Evolutionary conservation across 2,113 vertebrate genomes (phyloP).

Genomic region (Brienomyrus brachyistius): DNA sequence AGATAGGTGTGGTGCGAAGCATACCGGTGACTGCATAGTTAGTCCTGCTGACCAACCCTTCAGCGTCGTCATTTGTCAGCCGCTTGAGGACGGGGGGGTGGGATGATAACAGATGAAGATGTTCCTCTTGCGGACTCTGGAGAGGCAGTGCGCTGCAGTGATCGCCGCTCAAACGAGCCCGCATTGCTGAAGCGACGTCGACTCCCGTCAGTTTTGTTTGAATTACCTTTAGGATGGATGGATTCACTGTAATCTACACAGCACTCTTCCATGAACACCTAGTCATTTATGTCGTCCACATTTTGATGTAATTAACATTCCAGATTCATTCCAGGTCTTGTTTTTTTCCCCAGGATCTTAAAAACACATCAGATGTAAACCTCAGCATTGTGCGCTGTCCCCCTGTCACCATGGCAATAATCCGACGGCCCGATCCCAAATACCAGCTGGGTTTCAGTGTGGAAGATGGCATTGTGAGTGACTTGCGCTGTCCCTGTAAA

Average conservation of each 20-base stretch:
- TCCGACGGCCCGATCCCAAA: conserved; percentile 75
- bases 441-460: conserved; percentile 94
- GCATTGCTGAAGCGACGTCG: not conserved
- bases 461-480: conserved; percentile 84
- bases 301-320: not conserved
- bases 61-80: not conserved
- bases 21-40: not conserved
- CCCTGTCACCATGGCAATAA: conserved; percentile 86
- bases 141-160: too few relatives aligned
- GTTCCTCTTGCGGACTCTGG: not conserved
- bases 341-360: conserved; percentile 68
- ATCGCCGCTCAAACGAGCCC: not conserved
- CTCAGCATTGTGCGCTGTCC: conserved; percentile 89
- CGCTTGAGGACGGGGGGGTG: not conserved
- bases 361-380: conserved; percentile 68
- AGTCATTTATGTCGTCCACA: not conserved
- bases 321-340: not conserved
- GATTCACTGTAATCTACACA: not conserved
- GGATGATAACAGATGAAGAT: not conserved
- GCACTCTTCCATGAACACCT: not conserved
- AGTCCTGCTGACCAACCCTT: not conserved
- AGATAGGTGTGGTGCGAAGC: not conserved
- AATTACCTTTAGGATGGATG: not conserved
- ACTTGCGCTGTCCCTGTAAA: not conserved
- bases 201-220: too few relatives aligned